Evolutionary conservation across 1,140 invertebrate genomes (phyloP), one percentile per base, ranked within the genome.

Genomic region (Bombus fervidus): DNA sequence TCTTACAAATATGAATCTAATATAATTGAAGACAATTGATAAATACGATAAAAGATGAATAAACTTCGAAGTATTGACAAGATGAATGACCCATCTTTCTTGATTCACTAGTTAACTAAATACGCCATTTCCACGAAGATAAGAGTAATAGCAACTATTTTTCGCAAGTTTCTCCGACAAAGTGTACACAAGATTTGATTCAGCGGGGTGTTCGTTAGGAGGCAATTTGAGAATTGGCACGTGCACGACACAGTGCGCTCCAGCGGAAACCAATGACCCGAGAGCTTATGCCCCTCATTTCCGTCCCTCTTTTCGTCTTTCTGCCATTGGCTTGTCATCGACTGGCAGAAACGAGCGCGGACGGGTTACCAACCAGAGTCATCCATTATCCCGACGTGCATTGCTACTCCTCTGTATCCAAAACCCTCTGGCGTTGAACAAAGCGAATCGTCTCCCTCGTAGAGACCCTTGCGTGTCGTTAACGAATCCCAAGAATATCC

Each of bases 321-420:
- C 78, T 62, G 64, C 10, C 59, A 39, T 80, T 76, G 74, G 75
- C 31, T 39, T 83, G 86, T 85, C 83, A 80, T 85, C 82, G 86
- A 75, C 31, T 69, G 71, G n/a, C 83, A 69, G 75, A n/a, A 66
- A 85, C 66, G 59, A 83, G n/a, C 76, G 12, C 41, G 47, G 57
- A 86, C 84, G 78, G 77, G 86, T 87, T 81, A 82, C 79, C 72
- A 72, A 71, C 57, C 43, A 37, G 59, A 71, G 75, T 81, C 82
- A 86, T 87, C 84, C 83, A 76, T 86, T 87, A 87, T 87, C 68
- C 83, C 31, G n/a, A 62, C 76, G 76, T 81, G 69, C 76, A 73
- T 34, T 25, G 47, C 64, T 72, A 25, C 59, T 79, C 76, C 76
- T 77, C 47, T n/a, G 43, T n/a, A 3, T 22, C 18, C 34, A 22